Evolutionary conservation across 2,113 vertebrate species (phyloP).

Genomic region (Tychaedon coryphoeus): DNA sequence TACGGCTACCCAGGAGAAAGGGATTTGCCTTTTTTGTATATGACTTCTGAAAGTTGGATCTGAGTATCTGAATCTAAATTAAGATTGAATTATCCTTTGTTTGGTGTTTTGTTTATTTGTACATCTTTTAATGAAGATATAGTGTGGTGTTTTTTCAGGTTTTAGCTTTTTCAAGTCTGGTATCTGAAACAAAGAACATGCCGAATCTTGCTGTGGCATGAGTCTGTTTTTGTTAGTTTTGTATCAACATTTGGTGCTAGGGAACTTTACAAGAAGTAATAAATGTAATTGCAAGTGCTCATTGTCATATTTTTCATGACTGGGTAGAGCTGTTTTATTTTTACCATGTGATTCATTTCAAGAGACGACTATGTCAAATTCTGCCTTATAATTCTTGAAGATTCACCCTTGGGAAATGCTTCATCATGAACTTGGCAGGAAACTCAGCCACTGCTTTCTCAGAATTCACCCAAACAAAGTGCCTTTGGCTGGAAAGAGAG

Average conservation of each 20-base stretch:
- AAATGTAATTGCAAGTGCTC: neutral
- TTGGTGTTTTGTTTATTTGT: neutral
- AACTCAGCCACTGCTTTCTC: neutral
- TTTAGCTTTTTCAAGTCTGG: neutral
- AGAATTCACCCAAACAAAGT: neutral
- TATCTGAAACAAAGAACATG: neutral
- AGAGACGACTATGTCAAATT: neutral
- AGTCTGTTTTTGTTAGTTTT: neutral
- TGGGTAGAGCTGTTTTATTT: neutral
- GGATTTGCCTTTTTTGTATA: neutral
- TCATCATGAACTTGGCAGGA: neutral
- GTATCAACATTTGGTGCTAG: neutral
- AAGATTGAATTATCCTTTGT: neutral
- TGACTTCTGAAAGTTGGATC: neutral
- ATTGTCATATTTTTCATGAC: neutral
- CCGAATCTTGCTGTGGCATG: neutral
- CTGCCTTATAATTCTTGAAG: neutral
- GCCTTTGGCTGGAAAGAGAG: neutral
- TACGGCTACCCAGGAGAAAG: neutral
- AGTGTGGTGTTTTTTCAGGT: neutral
- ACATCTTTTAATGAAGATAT: neutral
- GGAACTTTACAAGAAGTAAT: neutral
- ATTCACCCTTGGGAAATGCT: neutral
- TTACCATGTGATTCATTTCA: neutral
- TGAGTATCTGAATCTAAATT: neutral